A percentile compares a stretch with the other conserved stretches of the same genome.
Evolutionary conservation across 1,140 invertebrate genomes (phyloP).

Genomic region (Calosoma granatense): DNA sequence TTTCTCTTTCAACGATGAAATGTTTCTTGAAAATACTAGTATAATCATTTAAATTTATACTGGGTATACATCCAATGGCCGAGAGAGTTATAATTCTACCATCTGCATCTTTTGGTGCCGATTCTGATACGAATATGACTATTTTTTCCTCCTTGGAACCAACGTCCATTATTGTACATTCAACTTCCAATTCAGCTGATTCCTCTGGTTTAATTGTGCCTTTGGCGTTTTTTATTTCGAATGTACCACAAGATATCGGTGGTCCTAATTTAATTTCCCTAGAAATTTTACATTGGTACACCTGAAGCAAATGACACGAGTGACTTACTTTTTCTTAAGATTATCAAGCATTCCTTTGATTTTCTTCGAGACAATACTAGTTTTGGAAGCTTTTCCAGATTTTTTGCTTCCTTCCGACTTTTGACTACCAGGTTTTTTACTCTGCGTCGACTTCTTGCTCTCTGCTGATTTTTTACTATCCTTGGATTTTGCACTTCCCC

Average conservation of each 20-base stretch:
- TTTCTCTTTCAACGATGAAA: conserved; percentile 19
- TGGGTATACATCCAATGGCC: conserved; percentile 20
- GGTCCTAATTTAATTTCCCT: not conserved
- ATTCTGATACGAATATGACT: conserved; percentile 21
- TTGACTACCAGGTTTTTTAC: conserved; percentile 12
- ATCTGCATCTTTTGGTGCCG: conserved; percentile 16
- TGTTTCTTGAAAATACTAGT: conserved; percentile 24
- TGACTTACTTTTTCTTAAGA: conserved; percentile 11
- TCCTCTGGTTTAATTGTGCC: conserved; percentile 21
- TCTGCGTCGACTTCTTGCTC: conserved; percentile 14
- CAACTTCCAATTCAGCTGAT: conserved; percentile 18
- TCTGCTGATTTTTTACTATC: conserved; percentile 8
- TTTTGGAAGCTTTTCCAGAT: conserved; percentile 7
- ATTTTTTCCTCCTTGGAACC: conserved; percentile 20
- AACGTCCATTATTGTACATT: conserved; percentile 17
- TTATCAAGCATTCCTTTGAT: too few relatives aligned
- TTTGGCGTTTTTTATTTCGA: conserved; percentile 22
- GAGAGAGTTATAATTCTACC: conserved; percentile 19
- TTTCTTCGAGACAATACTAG: too few relatives aligned
- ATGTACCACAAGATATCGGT: conserved; percentile 8
- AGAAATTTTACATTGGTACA: too few relatives aligned
- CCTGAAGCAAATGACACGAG: not conserved
- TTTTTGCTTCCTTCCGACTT: conserved; percentile 16
- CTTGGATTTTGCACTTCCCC: conserved; percentile 13
- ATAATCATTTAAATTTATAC: conserved; percentile 22